Base-by-base conservation (phyloP, 2,888 invertebrate species). In the Aphidoletes aphidimyza region DNA sequence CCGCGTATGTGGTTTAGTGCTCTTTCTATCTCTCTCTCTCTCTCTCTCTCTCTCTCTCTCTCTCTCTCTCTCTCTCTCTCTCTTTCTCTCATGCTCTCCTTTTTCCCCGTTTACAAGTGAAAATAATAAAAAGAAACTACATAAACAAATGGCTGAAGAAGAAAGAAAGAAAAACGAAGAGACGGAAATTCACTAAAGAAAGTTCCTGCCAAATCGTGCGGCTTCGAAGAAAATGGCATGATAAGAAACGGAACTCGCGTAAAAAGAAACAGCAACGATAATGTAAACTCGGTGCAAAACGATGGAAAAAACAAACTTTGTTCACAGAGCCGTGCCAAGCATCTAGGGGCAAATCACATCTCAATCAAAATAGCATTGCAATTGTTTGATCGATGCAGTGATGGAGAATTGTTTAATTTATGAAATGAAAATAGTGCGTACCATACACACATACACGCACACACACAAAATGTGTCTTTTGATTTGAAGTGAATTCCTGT, bases 1-100 rank as follows among this genome's bases (percentile, higher is more conserved):
- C 42, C n/a, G 54, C 54, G 54, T 54, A 54, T 54, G 54, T 54
- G 54, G 22, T 26, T 54, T 54, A 54, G 54, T 26, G 54, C 17
- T 47, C 3, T 54, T 22, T 2, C 22, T 5, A n/a, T n/a, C n/a
- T n/a, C n/a, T n/a, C n/a, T n/a, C 17, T 47, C 3, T 54, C 11
- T 2, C 22, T 5, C n/a, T n/a, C n/a, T n/a, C n/a, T n/a, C n/a
- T n/a, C n/a, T n/a, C n/a, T n/a, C n/a, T n/a, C n/a, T n/a, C n/a
- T n/a, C n/a, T n/a, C n/a, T n/a, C n/a, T n/a, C n/a, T n/a, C n/a
- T n/a, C n/a, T n/a, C n/a, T n/a, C n/a, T n/a, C n/a, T n/a, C n/a
- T n/a, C n/a, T n/a, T n/a, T n/a, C n/a, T n/a, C n/a, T n/a, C n/a
- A n/a, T n/a, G n/a, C n/a, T n/a, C n/a, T n/a, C n/a, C n/a, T n/a